A percentile compares a stretch with the other conserved stretches of the same genome.
Evolutionary conservation across 2,113 vertebrate species (phyloP).

Genomic region (Ornithorhynchus anatinus): DNA sequence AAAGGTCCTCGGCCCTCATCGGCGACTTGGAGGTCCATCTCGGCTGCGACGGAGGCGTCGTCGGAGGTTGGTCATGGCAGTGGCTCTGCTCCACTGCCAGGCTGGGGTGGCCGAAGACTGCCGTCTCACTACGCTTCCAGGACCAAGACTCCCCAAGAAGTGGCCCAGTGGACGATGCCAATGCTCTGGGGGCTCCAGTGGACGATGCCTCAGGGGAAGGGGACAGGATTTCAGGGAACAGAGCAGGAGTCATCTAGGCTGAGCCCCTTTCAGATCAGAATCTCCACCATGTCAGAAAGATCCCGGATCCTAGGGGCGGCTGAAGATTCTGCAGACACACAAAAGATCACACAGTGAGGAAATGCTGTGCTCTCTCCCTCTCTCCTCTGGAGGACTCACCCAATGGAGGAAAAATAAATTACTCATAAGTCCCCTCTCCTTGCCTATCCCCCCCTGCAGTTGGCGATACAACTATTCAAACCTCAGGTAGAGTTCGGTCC

Average conservation of each 20-base stretch:
- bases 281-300: slow-evolving; percentile 78
- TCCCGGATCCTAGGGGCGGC: slow-evolving; percentile 55
- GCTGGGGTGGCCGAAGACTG: not conserved
- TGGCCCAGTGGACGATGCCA: too few species aligned
- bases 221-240: too few species aligned
- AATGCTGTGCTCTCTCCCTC: not conserved
- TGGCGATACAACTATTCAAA: not conserved
- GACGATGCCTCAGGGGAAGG: too few species aligned
- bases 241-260: not conserved
- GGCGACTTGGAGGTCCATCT: not conserved
- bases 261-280: slow-evolving; percentile 71
- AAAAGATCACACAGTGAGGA: not conserved
- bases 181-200: too few species aligned
- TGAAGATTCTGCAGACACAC: slow-evolving; percentile 57
- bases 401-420: too few species aligned
- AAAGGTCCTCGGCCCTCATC: not conserved
- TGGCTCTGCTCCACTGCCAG: too few species aligned
- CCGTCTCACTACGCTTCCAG: too few species aligned
- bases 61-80: not conserved
- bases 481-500: not conserved
- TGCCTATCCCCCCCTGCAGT: accelerated
- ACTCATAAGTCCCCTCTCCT: not conserved
- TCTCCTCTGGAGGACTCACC: not conserved
- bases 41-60: not conserved
- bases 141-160: too few species aligned